Base-by-base conservation (phyloP, 2,113 vertebrate genomes). In the Myrmecobius fasciatus region DNA sequence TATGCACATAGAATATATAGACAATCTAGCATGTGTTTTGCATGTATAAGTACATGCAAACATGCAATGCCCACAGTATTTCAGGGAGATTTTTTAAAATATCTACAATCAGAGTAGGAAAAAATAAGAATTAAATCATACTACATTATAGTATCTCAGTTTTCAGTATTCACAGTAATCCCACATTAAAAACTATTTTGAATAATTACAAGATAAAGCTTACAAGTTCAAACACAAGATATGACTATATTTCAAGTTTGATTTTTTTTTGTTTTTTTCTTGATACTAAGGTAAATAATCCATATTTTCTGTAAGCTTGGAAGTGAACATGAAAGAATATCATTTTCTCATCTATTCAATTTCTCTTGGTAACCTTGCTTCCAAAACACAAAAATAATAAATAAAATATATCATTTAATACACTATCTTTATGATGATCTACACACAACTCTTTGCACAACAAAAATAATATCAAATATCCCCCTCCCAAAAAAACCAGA, bases 91-190 rank as follows among this genome's bases (percentile, higher is more conserved):
- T 96, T 92, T 90, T 75, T 28, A 93, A 56, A 93, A 75, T 83
- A 8, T 91, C 75, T 91, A 52, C 91, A 67, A 92, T 90, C 96
- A 89, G 43, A 95, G 89, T 31, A 75, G 83, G 8, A 93, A 31
- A 91, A 96, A 96, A 94, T 91, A 89, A 95, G 31, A 93, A 93
- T 95, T 93, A 92, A 96, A 89, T 10, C 89, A 20, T 56, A n/a
- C 14, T 14, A 67, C 31, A 67, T 67, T 14, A 67, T 3, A 51
- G 49, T 11, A 51, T 51, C 9, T 49, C n/a, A 5, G 4, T 75
- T n/a, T n/a, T 75, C 4, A 75, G 8, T 49, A 95, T 52, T 56
- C 83, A 22, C 89, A 6, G 51, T 92, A 67, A 96, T 96, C 91
- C 91, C 26, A 90, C 36, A 93, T 90, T 92, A 89, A 92, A 8